Base-by-base conservation (phyloP, 2,113 vertebrate genomes). In the Channa argus region DNA sequence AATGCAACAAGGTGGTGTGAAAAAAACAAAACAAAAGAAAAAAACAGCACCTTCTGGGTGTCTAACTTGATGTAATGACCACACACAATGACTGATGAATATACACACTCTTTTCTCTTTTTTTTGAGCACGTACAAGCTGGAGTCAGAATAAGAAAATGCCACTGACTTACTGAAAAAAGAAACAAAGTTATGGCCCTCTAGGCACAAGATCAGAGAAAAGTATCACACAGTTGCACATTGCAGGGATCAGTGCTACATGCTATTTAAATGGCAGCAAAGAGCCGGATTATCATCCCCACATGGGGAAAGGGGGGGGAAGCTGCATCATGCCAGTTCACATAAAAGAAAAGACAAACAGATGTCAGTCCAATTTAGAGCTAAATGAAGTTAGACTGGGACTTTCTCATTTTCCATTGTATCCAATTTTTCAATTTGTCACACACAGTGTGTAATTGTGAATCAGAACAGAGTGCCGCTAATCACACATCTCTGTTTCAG, bases 61-160 rank as follows among this genome's bases (percentile, higher is more conserved):
- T 55, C 68, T 65, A 47, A n/a, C 67, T 80, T 51, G 71, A 85
- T 66, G 70, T 68, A 75, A 85, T 45, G 80, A 80, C 81, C 76
- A 11, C 78, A 51, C 78, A 85, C 60, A 62, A 46, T 78, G 77
- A 87, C 66, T 82, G 71, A 86, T 86, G 77, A 69, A 70, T 63
- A 69, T 14, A 81, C 82, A 90, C 87, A 89, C 62, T 62, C 74
- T 74, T 71, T 83, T 69, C 58, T 54, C 58, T 54, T 71, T 76
- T 66, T 24, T 50, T 60, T 76, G 62, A 65, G 70, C 5, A 5
- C 79, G 79, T 77, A 88, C 51, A 60, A 84, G 79, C 71, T 63
- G n/a, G 37, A 84, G 72, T 79, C 49, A 59, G 73, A 66, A 81
- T 86, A 84, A 86, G 24, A 90, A 86, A 75, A 71, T 69, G 68